These are phyloP conservation scores for Macrostomum cliftonense DNA, from an alignment of 2,888 invertebrate genomes.

Conservation along the genomic window DNA sequence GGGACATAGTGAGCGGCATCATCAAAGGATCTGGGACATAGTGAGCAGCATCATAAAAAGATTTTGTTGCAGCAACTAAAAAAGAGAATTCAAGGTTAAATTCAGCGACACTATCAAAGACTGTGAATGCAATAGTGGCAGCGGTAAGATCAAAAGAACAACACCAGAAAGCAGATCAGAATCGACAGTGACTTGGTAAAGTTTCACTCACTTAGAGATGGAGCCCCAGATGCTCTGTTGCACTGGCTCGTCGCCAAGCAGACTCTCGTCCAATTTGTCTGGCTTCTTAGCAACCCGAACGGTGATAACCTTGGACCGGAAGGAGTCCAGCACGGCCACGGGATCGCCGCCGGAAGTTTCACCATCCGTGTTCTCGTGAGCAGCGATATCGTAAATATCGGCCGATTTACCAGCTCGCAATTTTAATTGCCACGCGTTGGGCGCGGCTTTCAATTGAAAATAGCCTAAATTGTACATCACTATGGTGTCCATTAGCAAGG, in stretches of 20 bases:
- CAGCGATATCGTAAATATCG: constrained; percentile 73
- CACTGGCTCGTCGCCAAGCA: constrained; percentile 56
- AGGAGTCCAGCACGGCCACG: constrained; percentile 53
- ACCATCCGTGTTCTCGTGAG: constrained; percentile 58
- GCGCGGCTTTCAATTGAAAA: constrained; percentile 90
- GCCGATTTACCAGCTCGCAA: constrained; percentile 76
- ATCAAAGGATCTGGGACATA: too few relatives aligned
- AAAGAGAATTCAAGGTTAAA: too few relatives aligned
- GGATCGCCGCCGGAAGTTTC: constrained; percentile 51
- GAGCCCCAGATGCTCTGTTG: constrained; percentile 82
- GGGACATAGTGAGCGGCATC: too few relatives aligned
- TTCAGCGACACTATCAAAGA: too few relatives aligned
- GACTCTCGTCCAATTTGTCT: constrained; percentile 64
- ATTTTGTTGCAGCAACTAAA: too few relatives aligned
- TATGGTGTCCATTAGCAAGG: constrained; percentile 64
- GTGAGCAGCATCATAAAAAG: too few relatives aligned
- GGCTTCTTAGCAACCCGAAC: constrained; percentile 70
- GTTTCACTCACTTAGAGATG: constrained; percentile 61
- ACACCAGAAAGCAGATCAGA: constrained; percentile 4
- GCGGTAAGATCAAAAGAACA: too few relatives aligned
- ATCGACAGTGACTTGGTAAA: too few relatives aligned
- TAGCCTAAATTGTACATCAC: constrained; percentile 99
- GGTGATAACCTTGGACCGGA: constrained; percentile 74
- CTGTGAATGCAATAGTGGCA: too few relatives aligned
- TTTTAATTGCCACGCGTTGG: constrained; percentile 76